phyloP scores from a whole-genome alignment of 2,888 invertebrate genomes.

The Octonoba sinensis region DNA sequence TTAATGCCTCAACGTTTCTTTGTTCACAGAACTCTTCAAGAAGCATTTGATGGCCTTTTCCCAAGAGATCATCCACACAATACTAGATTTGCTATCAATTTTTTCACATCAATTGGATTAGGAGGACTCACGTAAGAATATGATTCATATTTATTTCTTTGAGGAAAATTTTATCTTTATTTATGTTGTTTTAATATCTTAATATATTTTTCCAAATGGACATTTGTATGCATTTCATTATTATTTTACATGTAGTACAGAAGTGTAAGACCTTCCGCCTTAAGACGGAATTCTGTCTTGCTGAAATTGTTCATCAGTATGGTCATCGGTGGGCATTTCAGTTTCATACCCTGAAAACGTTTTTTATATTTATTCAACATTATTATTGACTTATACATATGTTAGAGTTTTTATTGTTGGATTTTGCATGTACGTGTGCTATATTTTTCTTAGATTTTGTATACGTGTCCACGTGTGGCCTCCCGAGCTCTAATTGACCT shows the following conservation, averaged over 20 bases:
- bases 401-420: too few species aligned
- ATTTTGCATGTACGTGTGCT: too few species aligned
- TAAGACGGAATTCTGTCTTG: too few species aligned
- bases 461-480: too few species aligned
- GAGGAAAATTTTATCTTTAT: not conserved
- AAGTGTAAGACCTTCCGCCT: too few species aligned
- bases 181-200: not conserved
- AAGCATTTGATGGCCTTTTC: conserved; percentile 90
- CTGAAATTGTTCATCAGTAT: too few species aligned
- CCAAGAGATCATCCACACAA: conserved; percentile 96
- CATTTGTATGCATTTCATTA: not conserved
- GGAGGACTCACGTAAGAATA: conserved; percentile 87
- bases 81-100: conserved; percentile 97
- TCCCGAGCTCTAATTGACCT: too few species aligned
- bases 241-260: not conserved
- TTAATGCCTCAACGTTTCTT: not conserved
- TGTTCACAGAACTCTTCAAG: conserved; percentile 80
- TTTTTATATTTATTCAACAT: too few species aligned
- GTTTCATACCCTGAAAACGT: too few species aligned
- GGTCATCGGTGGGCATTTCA: too few species aligned
- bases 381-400: too few species aligned
- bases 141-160: not conserved
- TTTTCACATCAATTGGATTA: conserved; percentile 96
- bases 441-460: too few species aligned
- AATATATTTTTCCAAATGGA: not conserved